These are phyloP conservation scores for Myotis lucifugus DNA, from an alignment of 2,113 vertebrate genomes.

Conservation along the genomic window DNA sequence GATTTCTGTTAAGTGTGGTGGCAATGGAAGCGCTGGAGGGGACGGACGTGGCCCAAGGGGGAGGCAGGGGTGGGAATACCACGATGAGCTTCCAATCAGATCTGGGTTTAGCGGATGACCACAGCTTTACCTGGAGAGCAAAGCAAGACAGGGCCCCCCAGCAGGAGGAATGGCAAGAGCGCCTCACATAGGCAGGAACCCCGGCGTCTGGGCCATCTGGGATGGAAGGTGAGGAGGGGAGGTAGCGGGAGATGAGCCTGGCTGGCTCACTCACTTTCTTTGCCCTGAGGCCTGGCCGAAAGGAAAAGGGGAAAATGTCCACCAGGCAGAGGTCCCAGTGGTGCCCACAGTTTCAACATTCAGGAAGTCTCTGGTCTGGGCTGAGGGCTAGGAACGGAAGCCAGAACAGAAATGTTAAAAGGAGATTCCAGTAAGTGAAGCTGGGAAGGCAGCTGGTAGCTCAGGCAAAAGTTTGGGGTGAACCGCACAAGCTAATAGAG, in stretches of 20 bases:
- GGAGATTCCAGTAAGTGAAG: neutral
- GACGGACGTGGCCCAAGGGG: neutral
- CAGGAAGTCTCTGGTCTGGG: neutral
- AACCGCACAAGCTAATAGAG: accelerated
- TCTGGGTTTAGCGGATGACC: neutral
- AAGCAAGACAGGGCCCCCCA: neutral
- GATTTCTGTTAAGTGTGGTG: neutral
- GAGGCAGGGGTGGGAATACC: neutral
- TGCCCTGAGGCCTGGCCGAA: neutral
- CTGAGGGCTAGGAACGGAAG: neutral
- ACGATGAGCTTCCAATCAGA: neutral
- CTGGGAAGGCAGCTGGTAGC: neutral
- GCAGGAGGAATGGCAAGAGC: neutral
- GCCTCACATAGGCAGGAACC: neutral
- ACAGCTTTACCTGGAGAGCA: neutral
- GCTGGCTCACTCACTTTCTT: neutral
- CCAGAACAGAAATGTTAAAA: neutral
- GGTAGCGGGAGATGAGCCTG: too few species aligned
- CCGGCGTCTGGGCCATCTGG: neutral
- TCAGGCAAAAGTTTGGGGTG: neutral
- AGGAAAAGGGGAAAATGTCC: neutral
- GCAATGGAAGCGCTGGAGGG: neutral
- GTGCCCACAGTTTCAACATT: neutral
- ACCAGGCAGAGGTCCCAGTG: neutral
- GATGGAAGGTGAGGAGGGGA: neutral